phyloP scores from a whole-genome alignment of 2,797 vertebrate genomes.

The Epinephelus awoara region DNA sequence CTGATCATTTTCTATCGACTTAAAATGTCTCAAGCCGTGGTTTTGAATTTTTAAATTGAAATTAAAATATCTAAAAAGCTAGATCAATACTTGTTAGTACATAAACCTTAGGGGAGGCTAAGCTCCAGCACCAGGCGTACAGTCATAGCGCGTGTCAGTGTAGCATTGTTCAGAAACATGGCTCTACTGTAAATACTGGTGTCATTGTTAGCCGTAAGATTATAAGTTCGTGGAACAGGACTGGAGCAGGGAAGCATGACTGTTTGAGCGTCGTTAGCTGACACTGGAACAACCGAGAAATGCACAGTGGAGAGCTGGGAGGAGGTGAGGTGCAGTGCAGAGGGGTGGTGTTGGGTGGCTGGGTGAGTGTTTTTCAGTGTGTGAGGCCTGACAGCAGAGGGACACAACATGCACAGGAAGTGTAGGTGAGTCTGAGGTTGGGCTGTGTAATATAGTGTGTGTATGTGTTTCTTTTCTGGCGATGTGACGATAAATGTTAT shows the following conservation, averaged over 20 bases:
- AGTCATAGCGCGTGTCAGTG: conserved; percentile 37
- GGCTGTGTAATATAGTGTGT: background rate
- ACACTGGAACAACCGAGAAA: conserved; percentile 53
- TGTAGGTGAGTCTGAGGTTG: conserved; percentile 18
- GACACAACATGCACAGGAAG: conserved; percentile 22
- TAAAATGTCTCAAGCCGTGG: background rate
- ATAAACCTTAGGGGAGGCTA: conserved; percentile 7
- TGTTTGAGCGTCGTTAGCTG: conserved; percentile 60
- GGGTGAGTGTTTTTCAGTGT: conserved; percentile 19
- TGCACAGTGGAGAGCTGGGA: conserved; percentile 20
- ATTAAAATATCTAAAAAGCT: background rate
- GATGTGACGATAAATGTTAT: background rate
- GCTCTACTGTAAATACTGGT: conserved; percentile 64
- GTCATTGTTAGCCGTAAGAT: conserved; percentile 76
- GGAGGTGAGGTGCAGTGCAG: conserved; percentile 12
- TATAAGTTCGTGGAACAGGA: conserved; percentile 73
- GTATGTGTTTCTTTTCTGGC: background rate
- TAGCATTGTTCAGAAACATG: conserved; percentile 40
- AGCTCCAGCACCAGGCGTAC: conserved; percentile 18
- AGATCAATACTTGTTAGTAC: background rate
- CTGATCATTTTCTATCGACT: background rate
- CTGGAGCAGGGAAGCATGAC: conserved; percentile 65
- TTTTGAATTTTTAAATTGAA: background rate
- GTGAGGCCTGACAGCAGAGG: conserved; percentile 36
- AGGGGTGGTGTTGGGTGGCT: conserved; percentile 9